Base-by-base conservation (phyloP, 30 jellyfish, hydroid and myxozoan species). In the Hydractinia symbiolongicarpus region DNA sequence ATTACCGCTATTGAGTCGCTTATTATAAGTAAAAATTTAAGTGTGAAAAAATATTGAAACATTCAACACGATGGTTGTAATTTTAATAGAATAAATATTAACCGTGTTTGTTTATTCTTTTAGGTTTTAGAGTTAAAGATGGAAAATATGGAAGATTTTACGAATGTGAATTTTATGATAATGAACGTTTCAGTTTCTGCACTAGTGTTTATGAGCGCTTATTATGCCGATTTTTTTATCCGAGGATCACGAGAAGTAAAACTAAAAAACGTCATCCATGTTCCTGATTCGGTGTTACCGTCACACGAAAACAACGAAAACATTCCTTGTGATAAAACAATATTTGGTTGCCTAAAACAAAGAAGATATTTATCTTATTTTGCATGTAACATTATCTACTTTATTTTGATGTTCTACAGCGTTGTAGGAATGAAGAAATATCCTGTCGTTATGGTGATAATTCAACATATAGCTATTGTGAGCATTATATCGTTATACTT, bases 391-490 rank as follows among this genome's bases (percentile, higher is more conserved):
- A 19, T 50, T 19, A 54, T 71, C 60, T 71, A 71, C 50, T 71
- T 71, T 53, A 1, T 71, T 10, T 71, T 71, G 7, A 71, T 71
- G 80, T 71, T 71, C 80, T 19, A 19, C 13, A 19, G 40, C 17
- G 60, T 71, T 20, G 60, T 50, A 0, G 53, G 40, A 50, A 19
- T 71, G 80, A 30, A 71, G n/a, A 30, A 49, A 8, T 53, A 71
- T 71, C 60, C 80, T n/a, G 80, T 0, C 8, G 8, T 70, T 30
- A 55, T 81, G 84, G 54, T 81, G 49, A 14, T 81, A 40, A 13
- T 81, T 5, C 88, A 81, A 60, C 88, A 81, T 66, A 16, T 51
- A 5, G 83, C 73, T 6, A 52, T 66, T 8, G 15, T 54, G 11
- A 20, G 54, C 8, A 50, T 81, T 50, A 13, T 81, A 19, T 53